Conservation (phyloP, 2,113 vertebrate genomes). For the Fregata magnificens region DNA sequence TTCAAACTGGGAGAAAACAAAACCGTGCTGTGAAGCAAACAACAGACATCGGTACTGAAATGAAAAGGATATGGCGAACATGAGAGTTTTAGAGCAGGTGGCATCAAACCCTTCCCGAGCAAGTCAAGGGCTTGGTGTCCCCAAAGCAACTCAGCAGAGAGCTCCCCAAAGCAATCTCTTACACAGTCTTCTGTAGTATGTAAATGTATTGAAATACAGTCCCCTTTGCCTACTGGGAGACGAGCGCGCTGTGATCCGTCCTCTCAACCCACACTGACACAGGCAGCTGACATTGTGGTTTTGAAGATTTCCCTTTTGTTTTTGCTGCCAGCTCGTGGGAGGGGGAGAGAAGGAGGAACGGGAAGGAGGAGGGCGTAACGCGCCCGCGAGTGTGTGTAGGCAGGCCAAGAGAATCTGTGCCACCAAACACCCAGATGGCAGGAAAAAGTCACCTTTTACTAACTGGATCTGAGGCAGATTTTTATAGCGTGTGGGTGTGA, state of each 20-base stretch:
- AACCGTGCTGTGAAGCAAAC: neutral
- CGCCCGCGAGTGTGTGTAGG: neutral
- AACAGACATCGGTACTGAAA: neutral
- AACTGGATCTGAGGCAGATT: slow-evolving; percentile 38
- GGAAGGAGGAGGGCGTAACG: neutral
- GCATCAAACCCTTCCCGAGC: slow-evolving; percentile 9
- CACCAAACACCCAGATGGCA: slow-evolving; percentile 53
- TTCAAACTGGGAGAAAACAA: neutral
- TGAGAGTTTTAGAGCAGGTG: slow-evolving; percentile 31
- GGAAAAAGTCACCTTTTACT: slow-evolving; percentile 64
- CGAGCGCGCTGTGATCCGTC: slow-evolving; percentile 41
- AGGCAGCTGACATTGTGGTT: slow-evolving; percentile 56
- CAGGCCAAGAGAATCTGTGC: slow-evolving; percentile 62
- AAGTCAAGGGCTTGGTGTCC: neutral
- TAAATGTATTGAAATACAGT: slow-evolving; percentile 68
- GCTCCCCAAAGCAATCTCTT: slow-evolving; percentile 58
- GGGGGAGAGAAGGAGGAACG: slow-evolving; percentile 28
- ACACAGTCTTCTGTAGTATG: slow-evolving; percentile 56
- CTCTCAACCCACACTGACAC: slow-evolving; percentile 62
- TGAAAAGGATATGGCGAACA: neutral
- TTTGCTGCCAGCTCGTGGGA: slow-evolving; percentile 52
- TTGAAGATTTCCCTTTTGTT: slow-evolving; percentile 59
- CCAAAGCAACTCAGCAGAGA: neutral
- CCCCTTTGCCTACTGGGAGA: slow-evolving; percentile 56
- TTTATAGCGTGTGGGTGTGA: neutral